Conservation (phyloP, 2,888 invertebrate species). For the Odontomyia ornata region DNA sequence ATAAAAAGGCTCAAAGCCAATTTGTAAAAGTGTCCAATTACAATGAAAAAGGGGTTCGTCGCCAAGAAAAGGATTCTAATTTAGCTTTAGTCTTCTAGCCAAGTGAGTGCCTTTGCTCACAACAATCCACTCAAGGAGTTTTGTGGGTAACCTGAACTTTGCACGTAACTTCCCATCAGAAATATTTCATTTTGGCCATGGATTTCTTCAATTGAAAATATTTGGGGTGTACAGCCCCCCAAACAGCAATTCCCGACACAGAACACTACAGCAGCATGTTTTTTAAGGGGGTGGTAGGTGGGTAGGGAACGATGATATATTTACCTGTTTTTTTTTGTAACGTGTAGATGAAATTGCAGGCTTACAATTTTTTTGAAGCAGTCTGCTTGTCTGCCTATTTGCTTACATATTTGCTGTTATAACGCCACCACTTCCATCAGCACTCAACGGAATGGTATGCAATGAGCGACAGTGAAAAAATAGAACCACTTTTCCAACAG, state of each 20-base stretch:
- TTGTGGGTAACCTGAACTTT: not conserved
- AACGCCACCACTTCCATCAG: not conserved
- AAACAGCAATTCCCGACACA: not conserved
- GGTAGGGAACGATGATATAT: no score
- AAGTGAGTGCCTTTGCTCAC: not conserved
- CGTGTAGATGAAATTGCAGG: not conserved
- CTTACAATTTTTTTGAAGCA: not conserved
- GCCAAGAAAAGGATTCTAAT: conserved; percentile 14
- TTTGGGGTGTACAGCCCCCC: not conserved
- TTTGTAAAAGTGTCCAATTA: conserved; percentile 36
- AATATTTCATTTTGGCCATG: conserved; percentile 10
- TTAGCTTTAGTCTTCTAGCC: not conserved
- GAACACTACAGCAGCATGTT: no score
- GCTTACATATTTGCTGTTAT: no score
- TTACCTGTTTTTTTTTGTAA: not conserved
- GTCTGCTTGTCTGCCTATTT: not conserved
- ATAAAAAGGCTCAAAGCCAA: conserved; percentile 28
- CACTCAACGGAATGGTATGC: not conserved
- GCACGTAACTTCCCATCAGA: conserved; percentile 8
- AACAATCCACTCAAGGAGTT: not conserved
- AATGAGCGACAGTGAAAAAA: not conserved
- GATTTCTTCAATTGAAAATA: conserved; percentile 13
- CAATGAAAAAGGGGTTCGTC: conserved; percentile 10
- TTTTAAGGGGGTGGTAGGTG: no score
- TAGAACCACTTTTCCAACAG: not conserved